These are phyloP conservation scores for Galerucella nymphaeae DNA, from an alignment of 2,888 invertebrate species.

Conservation along the genomic window DNA sequence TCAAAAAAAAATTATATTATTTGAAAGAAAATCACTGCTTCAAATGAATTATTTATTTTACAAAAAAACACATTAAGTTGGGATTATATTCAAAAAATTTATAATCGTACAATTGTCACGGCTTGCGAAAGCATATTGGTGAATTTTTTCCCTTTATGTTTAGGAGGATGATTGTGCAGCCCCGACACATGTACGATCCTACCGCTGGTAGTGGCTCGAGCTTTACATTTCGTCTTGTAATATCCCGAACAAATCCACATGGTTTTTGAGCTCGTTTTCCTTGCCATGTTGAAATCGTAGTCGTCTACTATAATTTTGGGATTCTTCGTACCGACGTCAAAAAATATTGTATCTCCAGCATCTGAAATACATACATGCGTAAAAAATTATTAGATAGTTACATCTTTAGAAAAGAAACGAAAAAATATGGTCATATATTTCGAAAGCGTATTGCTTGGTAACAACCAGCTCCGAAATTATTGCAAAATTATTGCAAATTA, in stretches of 20 bases:
- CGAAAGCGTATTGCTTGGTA: no score
- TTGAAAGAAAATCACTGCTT: neutral
- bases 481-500: no score
- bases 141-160: slow-evolving; percentile 43
- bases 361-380: slow-evolving; percentile 42
- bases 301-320: slow-evolving; percentile 54
- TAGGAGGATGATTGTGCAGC: slow-evolving; percentile 52
- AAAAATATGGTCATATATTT: no score
- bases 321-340: slow-evolving; percentile 52
- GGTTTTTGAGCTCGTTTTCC: slow-evolving; percentile 51
- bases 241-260: slow-evolving; percentile 54
- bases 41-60: neutral
- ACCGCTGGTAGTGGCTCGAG: slow-evolving; percentile 52
- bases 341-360: slow-evolving; percentile 44
- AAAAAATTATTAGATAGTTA: no score
- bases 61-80: no score
- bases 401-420: no score
- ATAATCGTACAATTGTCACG: slow-evolving; percentile 49
- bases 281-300: slow-evolving; percentile 53
- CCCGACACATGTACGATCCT: slow-evolving; percentile 51
- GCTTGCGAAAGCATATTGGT: slow-evolving; percentile 52
- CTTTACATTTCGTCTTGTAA: slow-evolving; percentile 53
- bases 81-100: neutral
- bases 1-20: slow-evolving; percentile 11
- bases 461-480: no score